Conservation (phyloP, 2,113 vertebrate genomes). For the Actinemys pallida region DNA sequence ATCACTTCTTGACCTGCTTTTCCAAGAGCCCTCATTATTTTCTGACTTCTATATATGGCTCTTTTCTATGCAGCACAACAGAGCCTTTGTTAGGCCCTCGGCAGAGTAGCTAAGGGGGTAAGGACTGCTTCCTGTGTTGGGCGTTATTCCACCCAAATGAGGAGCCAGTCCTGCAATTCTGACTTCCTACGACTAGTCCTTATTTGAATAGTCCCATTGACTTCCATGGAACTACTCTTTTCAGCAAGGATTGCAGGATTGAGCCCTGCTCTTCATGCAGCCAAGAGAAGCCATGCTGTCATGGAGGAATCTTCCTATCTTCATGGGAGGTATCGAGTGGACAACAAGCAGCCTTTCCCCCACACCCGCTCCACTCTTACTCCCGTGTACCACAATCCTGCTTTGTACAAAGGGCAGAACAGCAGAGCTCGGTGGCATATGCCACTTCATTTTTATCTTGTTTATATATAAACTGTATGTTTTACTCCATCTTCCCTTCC, state of each 20-base stretch:
- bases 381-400: not conserved
- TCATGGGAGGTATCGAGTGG: not conserved
- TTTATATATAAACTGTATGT: not conserved
- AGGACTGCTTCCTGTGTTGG: not conserved
- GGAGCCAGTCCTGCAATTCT: not conserved
- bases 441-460: not conserved
- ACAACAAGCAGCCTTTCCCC: not conserved
- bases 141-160: not conserved
- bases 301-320: not conserved
- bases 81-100: not conserved
- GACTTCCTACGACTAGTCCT: not conserved
- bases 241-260: not conserved
- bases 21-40: not conserved
- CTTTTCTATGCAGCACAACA: not conserved
- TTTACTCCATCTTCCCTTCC: not conserved
- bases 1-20: not conserved
- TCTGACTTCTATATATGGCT: slow-evolving; percentile 1
- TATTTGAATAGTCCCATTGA: not conserved
- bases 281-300: not conserved
- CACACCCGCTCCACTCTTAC: rapidly evolving
- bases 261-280: not conserved
- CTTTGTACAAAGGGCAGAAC: not conserved
- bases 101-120: not conserved
- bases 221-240: not conserved
- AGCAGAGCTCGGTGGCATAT: not conserved